Conservation (phyloP, 2,797 vertebrate genomes). For the Pristis pectinata region DNA sequence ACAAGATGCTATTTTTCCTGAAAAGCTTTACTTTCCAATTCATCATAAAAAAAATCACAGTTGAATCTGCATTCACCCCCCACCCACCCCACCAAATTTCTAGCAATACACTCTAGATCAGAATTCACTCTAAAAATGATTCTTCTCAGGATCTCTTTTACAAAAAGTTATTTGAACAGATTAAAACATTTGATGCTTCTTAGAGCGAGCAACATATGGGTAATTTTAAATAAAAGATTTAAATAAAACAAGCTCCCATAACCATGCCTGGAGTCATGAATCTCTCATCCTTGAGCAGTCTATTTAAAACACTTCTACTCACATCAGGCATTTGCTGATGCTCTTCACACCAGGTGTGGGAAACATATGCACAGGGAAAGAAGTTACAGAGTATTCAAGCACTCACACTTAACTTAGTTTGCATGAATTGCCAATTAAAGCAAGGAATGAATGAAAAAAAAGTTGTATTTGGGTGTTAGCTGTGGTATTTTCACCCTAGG, state of each 20-base stretch:
- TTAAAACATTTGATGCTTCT: background rate
- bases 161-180: background rate
- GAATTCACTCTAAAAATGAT: background rate
- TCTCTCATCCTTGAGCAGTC: background rate
- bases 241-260: background rate
- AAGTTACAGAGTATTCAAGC: background rate
- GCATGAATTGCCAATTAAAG: background rate
- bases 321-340: background rate
- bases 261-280: background rate
- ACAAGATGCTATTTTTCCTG: too few species aligned
- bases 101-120: background rate
- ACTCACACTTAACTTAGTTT: background rate
- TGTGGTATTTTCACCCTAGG: background rate
- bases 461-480: background rate
- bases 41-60: background rate
- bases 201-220: background rate
- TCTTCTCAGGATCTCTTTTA: background rate
- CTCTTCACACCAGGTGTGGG: background rate
- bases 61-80: background rate
- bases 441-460: background rate
- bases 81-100: too few species aligned
- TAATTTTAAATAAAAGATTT: background rate
- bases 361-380: background rate
- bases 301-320: background rate
- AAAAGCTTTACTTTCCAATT: background rate